Evolutionary conservation across 2,888 invertebrate genomes (phyloP), one percentile per base, ranked within the genome.

Genomic region (Caenorhabditis becei): DNA sequence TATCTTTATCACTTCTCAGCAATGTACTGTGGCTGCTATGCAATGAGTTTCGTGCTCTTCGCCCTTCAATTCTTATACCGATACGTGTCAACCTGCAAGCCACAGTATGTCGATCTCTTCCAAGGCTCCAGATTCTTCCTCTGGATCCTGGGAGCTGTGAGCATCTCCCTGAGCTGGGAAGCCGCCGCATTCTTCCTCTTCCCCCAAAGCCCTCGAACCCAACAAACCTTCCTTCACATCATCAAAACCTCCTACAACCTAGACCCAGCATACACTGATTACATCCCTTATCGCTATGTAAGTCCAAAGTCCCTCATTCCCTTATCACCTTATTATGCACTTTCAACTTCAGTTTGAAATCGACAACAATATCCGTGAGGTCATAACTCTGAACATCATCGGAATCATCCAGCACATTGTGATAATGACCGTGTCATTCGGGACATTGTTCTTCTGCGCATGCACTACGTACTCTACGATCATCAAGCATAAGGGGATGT

Each of bases 1-100:
- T n/a, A 5, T 8, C 20, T 32, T 32, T n/a, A n/a, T n/a, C n/a
- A 11, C 23, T 18, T 18, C 37, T 35, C 14, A 70, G 69, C 61
- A 2, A 58, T 51, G 37, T 74, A 74, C 37, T 74, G 74, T 28
- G 56, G 74, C 4, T 74, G 74, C 24, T 75, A 66, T n/a, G 74
- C 74, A 2, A 58, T 67, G 59, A 75, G 75, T 44, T 75, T 75
- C 41, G 61, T 53, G 0, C 51, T 75, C 0, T 75, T 67, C 32
- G 75, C 75, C 28, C 67, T 75, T 16, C 75, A 75, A 35, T 75
- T 75, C 26, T 18, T 75, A 0, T 75, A 75, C 54, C 26, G 67
- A 23, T 75, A 75, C 61, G 32, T 75, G 1, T 61, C 75, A 5
- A 62, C 67, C 18, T 75, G 75, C 35, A 67, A 67, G 32, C 67